phyloP scores from a whole-genome alignment of 1,140 invertebrate species.

The Magallana angulata region DNA sequence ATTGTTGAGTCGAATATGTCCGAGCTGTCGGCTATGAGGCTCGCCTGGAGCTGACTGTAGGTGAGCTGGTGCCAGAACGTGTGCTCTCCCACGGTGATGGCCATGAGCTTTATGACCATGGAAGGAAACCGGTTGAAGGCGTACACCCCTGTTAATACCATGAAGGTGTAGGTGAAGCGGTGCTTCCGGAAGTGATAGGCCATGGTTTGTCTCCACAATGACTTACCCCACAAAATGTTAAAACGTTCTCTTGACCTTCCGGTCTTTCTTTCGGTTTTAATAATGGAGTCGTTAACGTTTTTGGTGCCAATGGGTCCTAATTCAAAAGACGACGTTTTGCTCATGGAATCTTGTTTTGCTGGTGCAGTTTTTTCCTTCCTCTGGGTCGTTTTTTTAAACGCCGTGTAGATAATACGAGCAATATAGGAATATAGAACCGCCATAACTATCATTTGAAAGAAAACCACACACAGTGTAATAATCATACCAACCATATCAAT shows the following conservation, averaged over 20 bases:
- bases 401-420: neutral
- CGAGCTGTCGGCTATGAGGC: too few species aligned
- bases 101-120: neutral
- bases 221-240: neutral
- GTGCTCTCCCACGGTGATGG: neutral
- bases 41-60: too few species aligned
- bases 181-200: neutral
- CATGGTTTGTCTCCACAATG: neutral
- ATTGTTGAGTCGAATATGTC: too few species aligned
- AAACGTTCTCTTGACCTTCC: neutral
- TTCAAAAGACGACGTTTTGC: neutral
- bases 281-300: neutral
- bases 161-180: conserved; percentile 2
- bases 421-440: neutral
- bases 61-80: too few species aligned
- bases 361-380: neutral
- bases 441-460: neutral
- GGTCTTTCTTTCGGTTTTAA: neutral
- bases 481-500: too few species aligned
- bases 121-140: neutral
- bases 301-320: neutral
- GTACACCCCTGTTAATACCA: neutral
- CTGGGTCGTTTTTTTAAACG: neutral
- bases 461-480: neutral
- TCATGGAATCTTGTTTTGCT: neutral